phyloP scores from a whole-genome alignment of 2,888 invertebrate genomes.

The Epinotia nisella region DNA sequence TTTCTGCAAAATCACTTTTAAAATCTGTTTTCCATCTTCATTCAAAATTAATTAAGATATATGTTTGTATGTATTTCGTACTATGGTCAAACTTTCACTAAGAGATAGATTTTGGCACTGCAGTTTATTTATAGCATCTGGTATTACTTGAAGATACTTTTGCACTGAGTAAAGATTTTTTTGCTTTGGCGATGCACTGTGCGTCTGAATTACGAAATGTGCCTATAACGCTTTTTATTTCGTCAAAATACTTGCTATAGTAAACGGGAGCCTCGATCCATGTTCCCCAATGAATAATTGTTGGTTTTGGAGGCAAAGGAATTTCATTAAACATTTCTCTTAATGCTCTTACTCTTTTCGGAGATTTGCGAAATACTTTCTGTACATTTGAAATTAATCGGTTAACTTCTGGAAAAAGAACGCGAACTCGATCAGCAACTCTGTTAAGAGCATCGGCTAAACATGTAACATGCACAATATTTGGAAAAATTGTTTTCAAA shows the following conservation, averaged over 20 bases:
- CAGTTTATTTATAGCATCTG: neutral
- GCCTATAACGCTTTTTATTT: slow-evolving; percentile 5
- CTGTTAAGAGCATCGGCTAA: too few species aligned
- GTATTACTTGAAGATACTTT: neutral
- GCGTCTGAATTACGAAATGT: slow-evolving; percentile 22
- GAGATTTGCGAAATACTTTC: slow-evolving; percentile 12
- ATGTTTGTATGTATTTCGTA: too few species aligned
- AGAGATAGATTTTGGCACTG: slow-evolving; percentile 4
- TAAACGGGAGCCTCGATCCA: neutral
- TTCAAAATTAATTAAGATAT: too few species aligned
- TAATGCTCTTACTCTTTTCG: slow-evolving; percentile 20
- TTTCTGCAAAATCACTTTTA: too few species aligned
- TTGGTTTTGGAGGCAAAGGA: slow-evolving; percentile 16
- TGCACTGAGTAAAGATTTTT: slow-evolving; percentile 18
- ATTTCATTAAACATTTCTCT: slow-evolving; percentile 21
- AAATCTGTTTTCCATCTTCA: too few species aligned
- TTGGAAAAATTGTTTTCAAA: neutral
- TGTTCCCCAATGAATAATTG: slow-evolving; percentile 10
- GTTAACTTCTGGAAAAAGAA: slow-evolving; percentile 26
- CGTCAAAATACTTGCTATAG: neutral
- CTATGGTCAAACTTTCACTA: too few species aligned
- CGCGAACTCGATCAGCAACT: neutral
- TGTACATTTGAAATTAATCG: slow-evolving; percentile 24
- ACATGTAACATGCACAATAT: neutral
- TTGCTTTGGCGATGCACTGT: slow-evolving; percentile 1